phyloP scores from a whole-genome alignment of 2,888 invertebrate species.

The Steromphala cineraria region DNA sequence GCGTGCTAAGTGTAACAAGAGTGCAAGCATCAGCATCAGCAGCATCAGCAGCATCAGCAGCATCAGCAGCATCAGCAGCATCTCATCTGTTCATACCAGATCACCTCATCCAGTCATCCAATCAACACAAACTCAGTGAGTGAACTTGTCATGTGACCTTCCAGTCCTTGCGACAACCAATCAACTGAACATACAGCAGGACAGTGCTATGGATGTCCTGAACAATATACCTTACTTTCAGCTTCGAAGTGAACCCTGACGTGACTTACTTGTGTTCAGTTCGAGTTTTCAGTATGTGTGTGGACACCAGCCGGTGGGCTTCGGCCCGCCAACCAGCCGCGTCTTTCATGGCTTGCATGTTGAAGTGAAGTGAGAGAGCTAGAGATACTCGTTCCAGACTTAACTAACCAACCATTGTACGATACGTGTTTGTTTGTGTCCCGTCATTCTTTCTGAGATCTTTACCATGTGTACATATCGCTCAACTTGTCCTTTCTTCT shows the following conservation, averaged over 20 bases:
- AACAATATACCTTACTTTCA: neutral
- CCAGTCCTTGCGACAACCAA: neutral
- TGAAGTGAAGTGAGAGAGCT: neutral
- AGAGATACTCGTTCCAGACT: neutral
- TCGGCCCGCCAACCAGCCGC: neutral
- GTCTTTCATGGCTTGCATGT: conserved; percentile 17
- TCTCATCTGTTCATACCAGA: neutral
- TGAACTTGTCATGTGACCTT: neutral
- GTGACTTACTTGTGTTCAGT: neutral
- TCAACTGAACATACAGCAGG: neutral
- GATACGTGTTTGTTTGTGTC: neutral
- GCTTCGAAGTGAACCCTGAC: neutral
- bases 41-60: too few relatives aligned
- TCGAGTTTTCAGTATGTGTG: neutral
- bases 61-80: too few relatives aligned
- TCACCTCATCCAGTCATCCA: neutral
- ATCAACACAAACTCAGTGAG: neutral
- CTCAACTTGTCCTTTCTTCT: neutral
- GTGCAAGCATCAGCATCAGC: too few relatives aligned
- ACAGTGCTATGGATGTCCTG: conserved; percentile 7
- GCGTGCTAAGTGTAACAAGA: neutral
- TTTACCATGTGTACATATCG: neutral
- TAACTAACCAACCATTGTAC: too few relatives aligned
- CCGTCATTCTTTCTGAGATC: conserved; percentile 8
- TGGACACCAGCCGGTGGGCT: neutral